Conservation (phyloP, 1,140 invertebrate genomes). For the Drosophila nannoptera region DNA sequence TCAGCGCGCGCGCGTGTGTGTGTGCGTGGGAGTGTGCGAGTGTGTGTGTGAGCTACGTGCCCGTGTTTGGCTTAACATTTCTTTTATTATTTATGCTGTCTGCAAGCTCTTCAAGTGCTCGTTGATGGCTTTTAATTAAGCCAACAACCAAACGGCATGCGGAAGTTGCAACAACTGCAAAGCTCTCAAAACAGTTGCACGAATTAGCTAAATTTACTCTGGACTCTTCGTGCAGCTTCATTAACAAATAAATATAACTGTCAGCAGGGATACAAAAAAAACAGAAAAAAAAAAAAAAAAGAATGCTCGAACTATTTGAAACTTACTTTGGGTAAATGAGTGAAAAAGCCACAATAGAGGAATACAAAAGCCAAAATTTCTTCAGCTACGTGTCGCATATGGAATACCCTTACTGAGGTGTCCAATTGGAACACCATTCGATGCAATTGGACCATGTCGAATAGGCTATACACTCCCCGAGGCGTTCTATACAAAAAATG, state of each 20-base stretch:
- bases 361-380: too few species aligned
- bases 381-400: too few species aligned
- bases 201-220: conserved; percentile 24
- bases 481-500: too few species aligned
- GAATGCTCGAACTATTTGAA: too few species aligned
- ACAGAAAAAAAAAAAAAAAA: not conserved
- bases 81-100: conserved; percentile 38
- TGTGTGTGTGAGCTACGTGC: not conserved
- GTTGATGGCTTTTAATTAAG: conserved; percentile 46
- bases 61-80: conserved; percentile 24
- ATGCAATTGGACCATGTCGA: too few species aligned
- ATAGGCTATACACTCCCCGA: too few species aligned
- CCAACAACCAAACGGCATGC: conserved; percentile 18
- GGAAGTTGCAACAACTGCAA: conserved; percentile 23
- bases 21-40: not conserved
- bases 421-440: too few species aligned
- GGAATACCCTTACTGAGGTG: too few species aligned
- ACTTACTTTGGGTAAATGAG: too few species aligned
- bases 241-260: conserved; percentile 44
- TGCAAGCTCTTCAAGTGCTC: conserved; percentile 34
- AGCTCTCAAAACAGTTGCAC: not conserved
- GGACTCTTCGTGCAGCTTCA: not conserved
- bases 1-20: not conserved
- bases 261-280: conserved; percentile 29
- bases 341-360: too few species aligned